Evolutionary conservation across 2,888 invertebrate genomes (phyloP), one percentile per base, ranked within the genome.

Genomic region (Volucella inanis): DNA sequence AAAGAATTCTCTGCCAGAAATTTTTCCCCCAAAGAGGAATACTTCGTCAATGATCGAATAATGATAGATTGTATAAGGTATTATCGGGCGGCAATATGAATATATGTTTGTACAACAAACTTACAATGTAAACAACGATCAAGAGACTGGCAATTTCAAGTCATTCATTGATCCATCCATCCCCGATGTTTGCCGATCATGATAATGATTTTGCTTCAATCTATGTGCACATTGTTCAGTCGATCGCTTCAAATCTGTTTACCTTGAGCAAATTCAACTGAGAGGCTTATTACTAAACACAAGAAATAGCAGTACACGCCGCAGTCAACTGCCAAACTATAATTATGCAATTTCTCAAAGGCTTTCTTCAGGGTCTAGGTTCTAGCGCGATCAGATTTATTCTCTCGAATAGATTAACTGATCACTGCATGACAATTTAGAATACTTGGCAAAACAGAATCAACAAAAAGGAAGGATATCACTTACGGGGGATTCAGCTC

Each of bases 311-410:
- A 62, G 50, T 61, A 62, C 59, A 70, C 59, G 47, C 41, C 59
- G 47, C 41, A 43, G 55, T 14, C 64, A 54, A 68, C 71, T 70
- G 61, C 54, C 47, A 89, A 88, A 89, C 89, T 90, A 90, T 91
- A 91, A 91, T 90, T 90, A 90, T 90, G 89, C 89, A 90, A 91
- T 90, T 90, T 89, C 89, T 89, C 89, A 89, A 88, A 90, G 89
- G 88, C 90, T 88, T 6, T 31, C 88, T 88, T 90, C 89, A 88
- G 90, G 90, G 91, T 31, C 31, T 31, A 31, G 31, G 91, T 90
- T 90, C 90, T 85, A 55, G 68, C 67, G 75, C 75, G 80, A 75
- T 80, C 75, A 59, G 61, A 55, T 78, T 49, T 83, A 45, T 71
- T 45, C 52, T 15, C 67, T 78, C 22, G 57, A 49, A 49, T n/a